Evolutionary conservation across 2,888 invertebrate genomes (phyloP).

Genomic region (Ametastegia equiseti): DNA sequence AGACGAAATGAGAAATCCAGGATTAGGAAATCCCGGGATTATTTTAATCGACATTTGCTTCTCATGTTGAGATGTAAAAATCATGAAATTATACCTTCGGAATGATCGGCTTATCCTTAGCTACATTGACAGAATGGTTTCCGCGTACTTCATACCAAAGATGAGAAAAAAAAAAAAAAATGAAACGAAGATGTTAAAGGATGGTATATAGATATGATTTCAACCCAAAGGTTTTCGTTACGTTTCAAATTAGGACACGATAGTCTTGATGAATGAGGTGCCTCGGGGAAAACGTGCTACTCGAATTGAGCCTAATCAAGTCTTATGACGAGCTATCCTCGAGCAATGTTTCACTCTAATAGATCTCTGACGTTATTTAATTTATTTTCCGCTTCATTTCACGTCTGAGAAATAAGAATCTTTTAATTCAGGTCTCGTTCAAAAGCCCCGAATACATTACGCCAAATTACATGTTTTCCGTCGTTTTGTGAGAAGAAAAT

Average conservation of each 20-base stretch:
- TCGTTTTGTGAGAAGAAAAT: neutral
- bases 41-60: neutral
- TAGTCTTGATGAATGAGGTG: conserved; percentile 14
- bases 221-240: neutral
- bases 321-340: conserved; percentile 1
- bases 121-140: no score
- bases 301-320: conserved; percentile 10
- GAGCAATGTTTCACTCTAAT: conserved; percentile 9
- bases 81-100: neutral
- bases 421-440: neutral
- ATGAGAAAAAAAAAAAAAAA: neutral
- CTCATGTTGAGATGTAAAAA: neutral
- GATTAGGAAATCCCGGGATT: neutral
- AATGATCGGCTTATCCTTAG: neutral
- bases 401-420: neutral
- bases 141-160: neutral
- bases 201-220: conserved; percentile 10
- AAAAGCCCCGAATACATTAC: neutral
- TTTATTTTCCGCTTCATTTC: neutral
- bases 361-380: neutral
- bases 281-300: neutral
- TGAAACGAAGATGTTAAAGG: no score
- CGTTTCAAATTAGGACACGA: neutral
- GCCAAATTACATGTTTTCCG: neutral
- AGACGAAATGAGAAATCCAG: neutral